phyloP scores from a whole-genome alignment of 2,888 invertebrate genomes.

The Loripinus fragilis region DNA sequence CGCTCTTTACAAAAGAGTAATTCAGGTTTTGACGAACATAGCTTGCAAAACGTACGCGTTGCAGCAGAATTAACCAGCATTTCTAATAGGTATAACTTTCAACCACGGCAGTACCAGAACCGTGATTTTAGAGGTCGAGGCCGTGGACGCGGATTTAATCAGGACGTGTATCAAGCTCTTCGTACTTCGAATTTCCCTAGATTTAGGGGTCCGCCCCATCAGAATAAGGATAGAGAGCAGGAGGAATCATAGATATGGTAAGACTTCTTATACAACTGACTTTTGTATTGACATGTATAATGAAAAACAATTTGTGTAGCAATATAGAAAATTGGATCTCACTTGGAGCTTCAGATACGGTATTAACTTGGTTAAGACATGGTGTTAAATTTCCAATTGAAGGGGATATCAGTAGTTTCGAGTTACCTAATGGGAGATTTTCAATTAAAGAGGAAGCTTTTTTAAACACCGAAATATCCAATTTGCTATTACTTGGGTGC shows the following conservation, averaged over 20 bases:
- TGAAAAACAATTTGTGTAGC: not conserved
- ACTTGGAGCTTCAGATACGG: not conserved
- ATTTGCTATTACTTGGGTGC: conserved; percentile 10
- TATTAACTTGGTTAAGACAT: conserved; percentile 11
- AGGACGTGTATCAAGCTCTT: not conserved
- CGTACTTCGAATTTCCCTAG: not conserved
- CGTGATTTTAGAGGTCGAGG: not conserved
- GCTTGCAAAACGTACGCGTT: not conserved
- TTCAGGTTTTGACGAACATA: not conserved
- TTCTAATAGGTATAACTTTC: not conserved
- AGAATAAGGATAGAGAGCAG: not conserved
- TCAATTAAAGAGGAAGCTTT: conserved; percentile 8
- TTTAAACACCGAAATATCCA: conserved; percentile 14
- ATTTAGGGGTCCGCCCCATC: not conserved
- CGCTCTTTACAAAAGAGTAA: conserved; percentile 20
- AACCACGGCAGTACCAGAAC: not conserved
- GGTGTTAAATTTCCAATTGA: conserved; percentile 28
- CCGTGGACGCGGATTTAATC: not conserved
- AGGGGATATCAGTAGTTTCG: conserved; percentile 3
- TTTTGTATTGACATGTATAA: not conserved
- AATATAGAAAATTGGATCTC: not conserved
- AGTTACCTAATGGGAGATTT: conserved; percentile 6
- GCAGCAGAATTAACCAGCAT: not conserved
- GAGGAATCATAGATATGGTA: not conserved
- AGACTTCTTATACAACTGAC: not conserved